Base-by-base conservation (phyloP, 2,888 invertebrate genomes). In the Gymnoscelis rufifasciata region DNA sequence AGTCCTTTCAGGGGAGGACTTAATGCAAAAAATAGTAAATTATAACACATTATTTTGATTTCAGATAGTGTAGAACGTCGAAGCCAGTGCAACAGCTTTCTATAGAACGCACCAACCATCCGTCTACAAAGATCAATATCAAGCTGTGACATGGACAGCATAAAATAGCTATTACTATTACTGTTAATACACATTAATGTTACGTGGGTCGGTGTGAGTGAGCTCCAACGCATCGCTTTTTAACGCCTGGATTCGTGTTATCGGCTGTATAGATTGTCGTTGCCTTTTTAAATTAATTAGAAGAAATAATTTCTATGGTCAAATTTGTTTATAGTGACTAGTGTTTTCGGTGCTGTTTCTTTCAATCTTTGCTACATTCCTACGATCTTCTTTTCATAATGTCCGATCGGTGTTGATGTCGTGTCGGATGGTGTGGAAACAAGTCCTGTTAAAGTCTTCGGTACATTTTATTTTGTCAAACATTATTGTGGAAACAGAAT, bases 131-230 rank as follows among this genome's bases (percentile, higher is more conserved):
- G 56, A 64, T 51, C 61, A 62, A 64, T 36, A 66, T 66, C 66
- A 64, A 71, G 78, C 76, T 76, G 70, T 78, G 70, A 60, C 55
- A 49, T 43, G 48, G 59, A 70, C 69, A 73, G 41, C 49, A 44
- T 40, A 14, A n/a, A 46, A 71, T 78, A 79, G 71, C 74, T 75
- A 69, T 78, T 78, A 79, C 74, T 71, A 71, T 67, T 68, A 83
- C 68, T 74, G 74, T 74, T 76, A 76, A 24, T 72, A 73, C 67
- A 73, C 76, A 72, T 75, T 72, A 68, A 72, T 39, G 31, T 78
- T 74, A 74, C 64, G 75, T 78, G 75, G 67, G 68, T 74, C 62
- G 67, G 74, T 79, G 80, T 83, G 78, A 78, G 73, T 81, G 78
- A 76, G 64, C 60, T 71, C 72, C 66, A 31, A 51, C 27, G 27